Percentiles rank a stretch among this genome's conserved stretches.
Evolutionary conservation across 1,140 invertebrate genomes (phyloP).

Genomic region (Propsilocerus akamusi): DNA sequence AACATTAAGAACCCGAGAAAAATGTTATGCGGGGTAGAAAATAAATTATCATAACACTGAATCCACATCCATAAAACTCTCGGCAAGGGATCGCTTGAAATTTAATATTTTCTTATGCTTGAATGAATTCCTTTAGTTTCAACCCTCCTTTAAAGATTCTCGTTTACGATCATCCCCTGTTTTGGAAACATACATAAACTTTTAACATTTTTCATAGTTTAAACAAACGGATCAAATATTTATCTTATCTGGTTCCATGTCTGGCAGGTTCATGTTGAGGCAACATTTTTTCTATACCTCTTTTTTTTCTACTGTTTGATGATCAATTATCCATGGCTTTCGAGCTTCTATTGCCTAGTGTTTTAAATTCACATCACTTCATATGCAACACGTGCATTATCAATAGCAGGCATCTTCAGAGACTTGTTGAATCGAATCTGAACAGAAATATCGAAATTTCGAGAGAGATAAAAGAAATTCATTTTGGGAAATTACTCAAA

Average conservation of each 20-base stretch:
- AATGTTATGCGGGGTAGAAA: no score
- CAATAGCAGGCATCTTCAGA: neutral
- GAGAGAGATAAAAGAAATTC: neutral
- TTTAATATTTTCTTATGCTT: neutral
- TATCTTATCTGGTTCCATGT: no score
- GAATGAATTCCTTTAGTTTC: neutral
- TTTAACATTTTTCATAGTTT: neutral
- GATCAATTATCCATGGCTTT: neutral
- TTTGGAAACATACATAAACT: neutral
- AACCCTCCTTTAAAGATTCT: neutral
- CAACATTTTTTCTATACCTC: neutral
- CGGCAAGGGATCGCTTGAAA: neutral
- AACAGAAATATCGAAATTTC: neutral
- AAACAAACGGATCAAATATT: no score
- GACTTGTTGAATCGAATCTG: neutral
- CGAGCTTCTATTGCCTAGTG: neutral
- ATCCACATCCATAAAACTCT: neutral
- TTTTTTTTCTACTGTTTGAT: neutral
- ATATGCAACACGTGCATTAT: neutral
- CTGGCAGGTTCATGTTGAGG: no score
- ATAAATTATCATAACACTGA: constrained; percentile 1
- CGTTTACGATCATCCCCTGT: neutral
- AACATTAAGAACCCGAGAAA: neutral
- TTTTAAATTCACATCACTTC: neutral
- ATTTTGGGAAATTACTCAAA: neutral